Evolutionary conservation across 2,113 vertebrate genomes (phyloP).

Genomic region (Furnarius figulus): DNA sequence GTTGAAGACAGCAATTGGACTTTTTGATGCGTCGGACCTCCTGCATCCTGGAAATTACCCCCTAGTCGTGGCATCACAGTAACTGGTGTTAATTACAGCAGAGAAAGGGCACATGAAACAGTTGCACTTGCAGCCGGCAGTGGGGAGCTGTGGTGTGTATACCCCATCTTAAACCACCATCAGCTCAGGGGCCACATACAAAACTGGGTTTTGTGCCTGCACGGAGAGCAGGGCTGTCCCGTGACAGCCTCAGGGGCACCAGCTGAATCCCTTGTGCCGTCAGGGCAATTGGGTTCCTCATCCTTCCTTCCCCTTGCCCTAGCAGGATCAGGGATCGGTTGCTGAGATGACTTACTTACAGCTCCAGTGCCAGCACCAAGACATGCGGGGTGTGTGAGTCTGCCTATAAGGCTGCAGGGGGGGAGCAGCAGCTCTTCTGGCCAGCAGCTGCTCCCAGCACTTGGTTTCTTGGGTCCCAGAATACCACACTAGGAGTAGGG

Average conservation of each 20-base stretch:
- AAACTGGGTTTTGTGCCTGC: not conserved
- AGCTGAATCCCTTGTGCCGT: not conserved
- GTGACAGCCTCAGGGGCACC: not conserved
- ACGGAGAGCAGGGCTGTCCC: not conserved
- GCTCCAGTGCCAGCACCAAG: not conserved
- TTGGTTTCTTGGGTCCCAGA: not conserved
- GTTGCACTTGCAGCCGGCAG: not conserved
- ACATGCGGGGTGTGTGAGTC: not conserved
- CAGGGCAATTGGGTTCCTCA: not conserved
- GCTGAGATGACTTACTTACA: not conserved
- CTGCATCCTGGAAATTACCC: not conserved
- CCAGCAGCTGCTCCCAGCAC: not conserved
- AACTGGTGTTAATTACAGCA: not conserved
- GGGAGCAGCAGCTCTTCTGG: not conserved
- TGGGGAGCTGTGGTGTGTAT: accelerated
- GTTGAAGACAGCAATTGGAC: not conserved
- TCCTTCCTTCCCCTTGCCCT: not conserved
- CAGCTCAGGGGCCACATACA: not conserved
- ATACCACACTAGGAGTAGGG: not conserved
- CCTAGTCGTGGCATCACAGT: not conserved
- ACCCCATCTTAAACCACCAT: not conserved
- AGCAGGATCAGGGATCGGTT: not conserved
- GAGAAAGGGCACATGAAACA: not conserved
- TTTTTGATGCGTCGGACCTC: not conserved
- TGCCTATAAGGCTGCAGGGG: not conserved